Percentiles rank a stretch among this genome's conserved stretches.
Evolutionary conservation across 1,140 invertebrate genomes (phyloP).

Genomic region (Halesus radiatus): DNA sequence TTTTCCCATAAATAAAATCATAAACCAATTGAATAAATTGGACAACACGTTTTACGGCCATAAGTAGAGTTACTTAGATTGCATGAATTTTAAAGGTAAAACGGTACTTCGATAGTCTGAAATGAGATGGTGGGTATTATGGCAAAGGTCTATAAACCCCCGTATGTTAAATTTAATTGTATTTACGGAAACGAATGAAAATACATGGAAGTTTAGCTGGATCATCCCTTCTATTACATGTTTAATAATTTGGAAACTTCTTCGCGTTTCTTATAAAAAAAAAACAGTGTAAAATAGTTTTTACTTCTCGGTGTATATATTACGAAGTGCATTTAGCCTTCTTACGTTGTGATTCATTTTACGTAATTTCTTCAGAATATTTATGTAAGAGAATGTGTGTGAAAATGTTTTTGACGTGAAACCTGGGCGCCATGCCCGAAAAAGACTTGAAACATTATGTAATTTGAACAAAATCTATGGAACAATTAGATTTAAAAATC

Average conservation of each 20-base stretch:
- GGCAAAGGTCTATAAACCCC: too few relatives aligned
- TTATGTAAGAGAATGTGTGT: not conserved
- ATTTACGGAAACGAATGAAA: too few relatives aligned
- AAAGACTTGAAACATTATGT: slow-evolving; percentile 42
- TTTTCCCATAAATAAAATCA: too few relatives aligned
- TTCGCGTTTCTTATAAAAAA: slow-evolving; percentile 17
- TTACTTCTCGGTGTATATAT: slow-evolving; percentile 56
- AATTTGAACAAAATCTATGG: slow-evolving; percentile 42
- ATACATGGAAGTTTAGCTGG: too few relatives aligned
- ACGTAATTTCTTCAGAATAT: slow-evolving; percentile 46
- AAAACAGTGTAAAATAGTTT: slow-evolving; percentile 43
- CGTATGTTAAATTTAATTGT: too few relatives aligned
- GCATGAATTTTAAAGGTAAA: too few relatives aligned
- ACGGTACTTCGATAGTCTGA: too few relatives aligned
- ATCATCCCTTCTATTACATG: slow-evolving; percentile 2
- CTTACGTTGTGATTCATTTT: slow-evolving; percentile 58
- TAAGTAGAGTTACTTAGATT: too few relatives aligned
- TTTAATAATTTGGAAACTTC: slow-evolving; percentile 5
- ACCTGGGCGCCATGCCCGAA: not conserved
- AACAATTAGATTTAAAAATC: slow-evolving; percentile 47
- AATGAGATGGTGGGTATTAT: too few relatives aligned
- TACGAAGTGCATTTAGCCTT: slow-evolving; percentile 56
- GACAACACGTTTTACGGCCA: too few relatives aligned
- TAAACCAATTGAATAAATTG: too few relatives aligned
- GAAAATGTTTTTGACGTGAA: slow-evolving; percentile 29